phyloP scores from a whole-genome alignment of 2,888 invertebrate genomes.

The Agrochola lychnidis region DNA sequence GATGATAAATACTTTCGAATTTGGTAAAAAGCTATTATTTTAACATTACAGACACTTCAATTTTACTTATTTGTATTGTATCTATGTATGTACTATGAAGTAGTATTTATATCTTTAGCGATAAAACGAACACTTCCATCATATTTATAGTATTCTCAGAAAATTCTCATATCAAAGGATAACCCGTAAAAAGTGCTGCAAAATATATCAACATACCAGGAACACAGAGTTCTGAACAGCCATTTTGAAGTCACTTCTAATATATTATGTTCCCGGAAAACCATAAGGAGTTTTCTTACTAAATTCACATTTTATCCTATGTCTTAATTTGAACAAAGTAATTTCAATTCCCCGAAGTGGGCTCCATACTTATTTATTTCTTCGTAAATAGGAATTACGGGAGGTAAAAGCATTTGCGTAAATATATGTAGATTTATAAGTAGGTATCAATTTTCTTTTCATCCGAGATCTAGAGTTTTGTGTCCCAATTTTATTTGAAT shows the following conservation, averaged over 20 bases:
- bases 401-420: constrained; percentile 40
- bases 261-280: background rate
- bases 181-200: too few relatives aligned
- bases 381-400: constrained; percentile 45
- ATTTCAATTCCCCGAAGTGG: constrained; percentile 52
- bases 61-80: too few relatives aligned
- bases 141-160: background rate
- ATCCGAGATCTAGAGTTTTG: constrained; percentile 19
- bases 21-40: too few relatives aligned
- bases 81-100: too few relatives aligned
- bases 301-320: constrained; percentile 29
- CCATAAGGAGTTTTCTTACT: constrained; percentile 2
- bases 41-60: too few relatives aligned
- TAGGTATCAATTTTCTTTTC: constrained; percentile 48
- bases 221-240: background rate
- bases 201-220: background rate
- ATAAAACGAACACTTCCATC: background rate
- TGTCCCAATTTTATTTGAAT: constrained; percentile 24
- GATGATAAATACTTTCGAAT: too few relatives aligned
- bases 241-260: constrained; percentile 1
- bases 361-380: constrained; percentile 55
- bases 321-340: constrained; percentile 42
- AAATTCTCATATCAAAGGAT: background rate
- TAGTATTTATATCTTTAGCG: background rate
- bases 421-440: constrained; percentile 55